Evolutionary conservation across 2,888 invertebrate species (phyloP), one percentile per base, ranked within the genome.

Genomic region (Caenorhabditis uteleia): DNA sequence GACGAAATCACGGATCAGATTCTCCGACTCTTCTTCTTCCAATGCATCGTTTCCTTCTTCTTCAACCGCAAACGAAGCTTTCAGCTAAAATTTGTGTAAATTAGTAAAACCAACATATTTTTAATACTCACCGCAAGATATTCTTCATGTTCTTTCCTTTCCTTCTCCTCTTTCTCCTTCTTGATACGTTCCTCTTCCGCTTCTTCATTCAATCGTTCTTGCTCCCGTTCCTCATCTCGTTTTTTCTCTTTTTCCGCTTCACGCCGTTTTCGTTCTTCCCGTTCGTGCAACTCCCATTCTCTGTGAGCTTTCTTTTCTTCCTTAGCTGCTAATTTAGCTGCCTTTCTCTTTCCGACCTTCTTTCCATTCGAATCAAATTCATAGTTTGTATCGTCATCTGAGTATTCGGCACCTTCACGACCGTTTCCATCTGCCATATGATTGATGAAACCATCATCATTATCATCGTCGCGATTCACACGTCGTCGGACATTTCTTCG

Each of bases 311-410:
- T 64, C 38, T 80, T 80, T 43, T 82, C 82, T 12, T 77, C 82
- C 46, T 82, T 82, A 1, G 79, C 79, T 50, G 79, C 74, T 45
- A 82, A 57, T 49, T 82, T 82, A 10, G 80, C 81, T 44, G 76
- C 66, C 62, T 83, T 82, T 66, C 80, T 76, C 62, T 79, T 82
- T 12, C 83, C 82, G 8, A 83, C 64, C 43, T 77, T 80, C 36
- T 69, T 70, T 6, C 64, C 69, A 43, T 54, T 57, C 6, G 47
- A 54, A 38, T 55, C 54, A n/a, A 40, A 45, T 31, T 64, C 61
- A 36, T 43, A 70, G 10, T 39, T 47, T n/a, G 36, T 27, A 43
- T 46, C 61, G 10, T 51, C 64, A 12, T 38, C 53, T 20, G 34
- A 27, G 14, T 59, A 58, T 5, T 46, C 60, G 23, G 55, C 70